Evolutionary conservation across 2,113 vertebrate genomes (phyloP).

Genomic region (Tursiops truncatus): DNA sequence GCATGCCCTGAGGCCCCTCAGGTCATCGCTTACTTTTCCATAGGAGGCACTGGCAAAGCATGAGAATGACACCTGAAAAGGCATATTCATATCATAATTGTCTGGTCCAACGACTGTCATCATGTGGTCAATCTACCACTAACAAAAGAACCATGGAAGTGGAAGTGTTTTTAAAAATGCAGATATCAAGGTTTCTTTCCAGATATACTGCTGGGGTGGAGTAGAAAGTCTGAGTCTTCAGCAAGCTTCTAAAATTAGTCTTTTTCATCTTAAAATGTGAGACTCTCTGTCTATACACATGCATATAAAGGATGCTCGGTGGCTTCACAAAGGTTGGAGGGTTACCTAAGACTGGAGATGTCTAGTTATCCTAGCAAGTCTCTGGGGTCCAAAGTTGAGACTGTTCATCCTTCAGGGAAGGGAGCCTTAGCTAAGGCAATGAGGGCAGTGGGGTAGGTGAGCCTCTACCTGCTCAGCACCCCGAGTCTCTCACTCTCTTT

Average conservation of each 20-base stretch:
- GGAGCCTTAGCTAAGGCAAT: not conserved
- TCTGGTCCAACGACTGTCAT: not conserved
- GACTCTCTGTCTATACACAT: not conserved
- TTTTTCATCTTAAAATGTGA: not conserved
- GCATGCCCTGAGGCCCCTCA: not conserved
- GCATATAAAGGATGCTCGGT: not conserved
- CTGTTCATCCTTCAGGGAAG: not conserved
- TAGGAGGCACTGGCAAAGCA: not conserved
- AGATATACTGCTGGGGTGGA: not conserved
- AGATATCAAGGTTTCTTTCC: not conserved
- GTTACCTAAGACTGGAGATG: not conserved
- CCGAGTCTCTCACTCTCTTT: not conserved
- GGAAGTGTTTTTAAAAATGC: not conserved
- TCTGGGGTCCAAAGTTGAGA: not conserved
- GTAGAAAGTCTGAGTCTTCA: not conserved
- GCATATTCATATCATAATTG: not conserved
- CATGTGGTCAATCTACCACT: not conserved
- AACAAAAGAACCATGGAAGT: not conserved
- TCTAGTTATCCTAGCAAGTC: not conserved
- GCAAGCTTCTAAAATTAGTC: not conserved
- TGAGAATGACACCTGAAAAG: not conserved
- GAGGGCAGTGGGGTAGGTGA: not conserved
- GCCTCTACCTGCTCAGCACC: not conserved
- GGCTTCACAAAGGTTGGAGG: not conserved
- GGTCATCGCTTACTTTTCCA: not conserved